phyloP scores from a whole-genome alignment of 2,113 vertebrate species.

The Hystrix cristata region DNA sequence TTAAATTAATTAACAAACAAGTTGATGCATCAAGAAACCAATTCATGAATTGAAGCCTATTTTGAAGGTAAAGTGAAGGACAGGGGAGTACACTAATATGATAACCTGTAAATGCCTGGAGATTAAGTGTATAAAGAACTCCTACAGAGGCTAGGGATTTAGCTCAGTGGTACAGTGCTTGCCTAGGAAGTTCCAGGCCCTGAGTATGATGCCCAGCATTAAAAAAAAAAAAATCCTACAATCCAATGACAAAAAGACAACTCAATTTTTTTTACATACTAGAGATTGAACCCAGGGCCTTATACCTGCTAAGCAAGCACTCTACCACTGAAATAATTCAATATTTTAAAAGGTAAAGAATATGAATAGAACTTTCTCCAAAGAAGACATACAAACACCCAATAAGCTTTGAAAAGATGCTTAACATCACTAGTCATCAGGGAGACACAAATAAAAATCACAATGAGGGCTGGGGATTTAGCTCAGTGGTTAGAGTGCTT shows the following conservation, averaged over 20 bases:
- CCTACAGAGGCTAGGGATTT: not conserved
- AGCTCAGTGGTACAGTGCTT: too few relatives aligned
- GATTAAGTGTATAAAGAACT: not conserved
- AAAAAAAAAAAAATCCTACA: too few relatives aligned
- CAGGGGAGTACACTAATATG: not conserved
- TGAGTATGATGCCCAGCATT: too few relatives aligned
- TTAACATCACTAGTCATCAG: not conserved
- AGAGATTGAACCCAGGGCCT: too few relatives aligned
- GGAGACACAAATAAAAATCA: not conserved
- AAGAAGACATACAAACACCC: not conserved
- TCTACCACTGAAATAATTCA: not conserved
- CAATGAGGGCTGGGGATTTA: not conserved
- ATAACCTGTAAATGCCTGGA: not conserved
- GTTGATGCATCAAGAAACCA: not conserved
- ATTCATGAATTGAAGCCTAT: not conserved
- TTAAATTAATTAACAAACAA: not conserved
- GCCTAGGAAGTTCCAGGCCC: too few relatives aligned
- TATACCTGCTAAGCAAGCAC: not conserved
- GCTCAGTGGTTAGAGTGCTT: too few relatives aligned
- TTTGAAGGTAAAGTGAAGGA: not conserved
- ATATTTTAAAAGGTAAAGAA: constrained; percentile 6
- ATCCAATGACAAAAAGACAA: not conserved
- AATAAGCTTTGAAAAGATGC: not conserved
- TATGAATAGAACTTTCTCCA: not conserved
- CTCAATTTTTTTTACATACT: not conserved